Conservation (phyloP, 2,888 invertebrate genomes). For the Lydus trimaculatus region DNA sequence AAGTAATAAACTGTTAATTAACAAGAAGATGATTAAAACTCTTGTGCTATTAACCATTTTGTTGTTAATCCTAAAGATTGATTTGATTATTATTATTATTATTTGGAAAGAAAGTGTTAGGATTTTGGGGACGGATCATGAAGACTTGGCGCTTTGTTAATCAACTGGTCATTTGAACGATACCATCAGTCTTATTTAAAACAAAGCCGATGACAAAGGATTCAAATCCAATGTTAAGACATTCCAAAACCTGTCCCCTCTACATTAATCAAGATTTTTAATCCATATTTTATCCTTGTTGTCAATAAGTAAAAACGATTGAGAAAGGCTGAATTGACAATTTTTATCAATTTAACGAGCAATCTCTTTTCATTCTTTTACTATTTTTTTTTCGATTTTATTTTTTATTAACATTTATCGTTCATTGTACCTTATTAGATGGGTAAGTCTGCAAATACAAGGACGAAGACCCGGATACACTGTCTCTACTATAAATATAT, state of each 20-base stretch:
- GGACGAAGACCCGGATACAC: conserved; percentile 45
- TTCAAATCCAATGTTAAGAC: background rate
- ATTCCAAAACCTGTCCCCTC: conserved; percentile 1
- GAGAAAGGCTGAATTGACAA: conserved; percentile 1
- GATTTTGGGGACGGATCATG: background rate
- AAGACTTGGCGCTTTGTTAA: background rate
- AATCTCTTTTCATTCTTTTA: background rate
- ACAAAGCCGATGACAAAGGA: background rate
- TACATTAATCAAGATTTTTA: background rate
- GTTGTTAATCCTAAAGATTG: background rate
- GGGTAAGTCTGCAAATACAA: conserved; percentile 33
- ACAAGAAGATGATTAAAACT: conserved; percentile 29
- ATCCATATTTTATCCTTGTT: conserved; percentile 10
- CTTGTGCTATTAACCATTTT: conserved; percentile 32
- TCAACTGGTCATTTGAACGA: background rate
- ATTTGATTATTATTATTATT: background rate
- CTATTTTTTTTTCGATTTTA: background rate
- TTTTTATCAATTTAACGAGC: no score
- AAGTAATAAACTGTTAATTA: conserved; percentile 25
- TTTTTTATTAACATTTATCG: background rate
- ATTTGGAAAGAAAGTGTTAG: background rate
- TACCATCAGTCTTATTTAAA: background rate
- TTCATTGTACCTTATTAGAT: conserved; percentile 30
- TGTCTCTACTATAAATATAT: conserved; percentile 11
- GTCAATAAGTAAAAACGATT: background rate